Evolutionary conservation across 2,888 invertebrate genomes (phyloP).

Genomic region (Pantelozetes paolii): DNA sequence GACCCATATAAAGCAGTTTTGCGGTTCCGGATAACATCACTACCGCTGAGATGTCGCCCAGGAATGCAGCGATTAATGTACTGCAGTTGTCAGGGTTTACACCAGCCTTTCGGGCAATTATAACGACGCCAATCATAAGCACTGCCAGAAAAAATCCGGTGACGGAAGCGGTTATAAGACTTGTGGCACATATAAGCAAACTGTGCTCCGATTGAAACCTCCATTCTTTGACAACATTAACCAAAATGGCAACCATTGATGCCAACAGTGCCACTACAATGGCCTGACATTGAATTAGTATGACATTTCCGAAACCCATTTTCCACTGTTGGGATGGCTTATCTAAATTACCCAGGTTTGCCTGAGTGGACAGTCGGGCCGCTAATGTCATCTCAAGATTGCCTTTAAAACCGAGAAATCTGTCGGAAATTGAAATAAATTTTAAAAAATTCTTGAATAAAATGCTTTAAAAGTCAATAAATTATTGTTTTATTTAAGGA

Average conservation of each 20-base stretch:
- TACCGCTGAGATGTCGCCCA: slow-evolving; percentile 82
- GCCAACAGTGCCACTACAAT: slow-evolving; percentile 56
- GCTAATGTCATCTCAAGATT: slow-evolving; percentile 61
- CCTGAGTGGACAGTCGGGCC: slow-evolving; percentile 58
- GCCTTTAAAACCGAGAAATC: slow-evolving; percentile 59
- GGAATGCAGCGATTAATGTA: slow-evolving; percentile 86
- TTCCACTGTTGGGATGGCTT: slow-evolving; percentile 52
- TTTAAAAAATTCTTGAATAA: no score
- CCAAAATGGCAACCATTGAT: slow-evolving; percentile 55
- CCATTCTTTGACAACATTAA: slow-evolving; percentile 49
- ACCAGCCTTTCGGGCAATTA: slow-evolving; percentile 54
- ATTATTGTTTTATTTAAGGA: slow-evolving; percentile 51
- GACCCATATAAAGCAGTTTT: slow-evolving; percentile 57
- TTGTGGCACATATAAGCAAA: slow-evolving; percentile 75
- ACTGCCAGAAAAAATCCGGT: slow-evolving; percentile 60
- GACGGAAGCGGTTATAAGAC: slow-evolving; percentile 78
- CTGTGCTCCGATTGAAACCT: slow-evolving; percentile 63
- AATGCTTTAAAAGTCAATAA: no score
- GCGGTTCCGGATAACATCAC: slow-evolving; percentile 75
- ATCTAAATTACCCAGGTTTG: slow-evolving; percentile 58
- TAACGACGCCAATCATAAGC: slow-evolving; percentile 45
- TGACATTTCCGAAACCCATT: slow-evolving; percentile 56
- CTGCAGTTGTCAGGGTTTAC: slow-evolving; percentile 89
- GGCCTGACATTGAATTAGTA: slow-evolving; percentile 54
- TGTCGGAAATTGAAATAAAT: no score